Conservation (phyloP, 92 coral and sea anemone genomes). For the Umimayanthus chanpuru region DNA sequence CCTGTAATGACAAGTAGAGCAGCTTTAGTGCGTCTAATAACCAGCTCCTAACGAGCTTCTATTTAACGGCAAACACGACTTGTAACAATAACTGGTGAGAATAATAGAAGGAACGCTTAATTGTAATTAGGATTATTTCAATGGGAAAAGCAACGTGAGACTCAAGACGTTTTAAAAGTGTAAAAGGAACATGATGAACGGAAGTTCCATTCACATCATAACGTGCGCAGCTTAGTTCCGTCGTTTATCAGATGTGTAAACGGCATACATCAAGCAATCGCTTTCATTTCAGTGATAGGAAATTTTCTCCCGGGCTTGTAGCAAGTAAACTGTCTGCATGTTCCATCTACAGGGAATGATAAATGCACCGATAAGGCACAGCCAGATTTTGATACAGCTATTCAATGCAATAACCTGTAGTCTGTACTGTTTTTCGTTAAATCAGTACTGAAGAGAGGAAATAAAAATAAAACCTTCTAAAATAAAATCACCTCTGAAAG, state of each 20-base stretch:
- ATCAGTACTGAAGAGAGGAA: conserved; percentile 20
- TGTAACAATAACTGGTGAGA: conserved; percentile 83
- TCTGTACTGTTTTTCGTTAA: conserved; percentile 14
- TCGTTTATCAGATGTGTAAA: conserved; percentile 83
- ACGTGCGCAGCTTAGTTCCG: conserved; percentile 77
- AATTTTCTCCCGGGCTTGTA: conserved; percentile 77
- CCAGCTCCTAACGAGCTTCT: conserved; percentile 26
- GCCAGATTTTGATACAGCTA: conserved; percentile 30
- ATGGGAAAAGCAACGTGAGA: conserved; percentile 87
- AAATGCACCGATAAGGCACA: conserved; percentile 72
- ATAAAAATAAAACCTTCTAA: conserved; percentile 12
- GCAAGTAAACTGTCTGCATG: conserved; percentile 84
- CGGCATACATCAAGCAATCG: conserved; percentile 76
- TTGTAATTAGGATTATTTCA: conserved; percentile 87
- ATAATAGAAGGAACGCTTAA: conserved; percentile 91
- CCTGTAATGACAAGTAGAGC: conserved; percentile 69
- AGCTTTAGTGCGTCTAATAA: conserved; percentile 63
- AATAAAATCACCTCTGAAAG: conserved; percentile 40
- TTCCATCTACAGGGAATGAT: conserved; percentile 77
- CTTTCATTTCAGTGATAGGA: conserved; percentile 88
- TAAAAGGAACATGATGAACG: conserved; percentile 78
- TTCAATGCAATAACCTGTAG: conserved; percentile 9
- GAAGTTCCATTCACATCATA: conserved; percentile 90
- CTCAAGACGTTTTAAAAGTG: conserved; percentile 72
- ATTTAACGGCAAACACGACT: conserved; percentile 67